These are phyloP conservation scores for Murina feae DNA, from an alignment of 2,113 vertebrate genomes.

Conservation along the genomic window DNA sequence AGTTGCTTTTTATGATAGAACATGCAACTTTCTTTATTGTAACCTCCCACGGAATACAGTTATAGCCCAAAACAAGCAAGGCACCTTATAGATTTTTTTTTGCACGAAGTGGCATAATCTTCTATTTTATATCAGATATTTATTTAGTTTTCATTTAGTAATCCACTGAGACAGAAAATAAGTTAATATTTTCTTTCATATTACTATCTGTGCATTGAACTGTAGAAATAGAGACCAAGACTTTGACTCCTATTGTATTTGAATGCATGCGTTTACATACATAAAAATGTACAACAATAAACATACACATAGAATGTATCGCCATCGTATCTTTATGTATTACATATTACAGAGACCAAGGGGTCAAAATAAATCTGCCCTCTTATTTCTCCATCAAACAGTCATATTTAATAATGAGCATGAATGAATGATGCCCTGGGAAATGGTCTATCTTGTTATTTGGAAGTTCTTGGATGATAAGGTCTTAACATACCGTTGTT, in stretches of 20 bases:
- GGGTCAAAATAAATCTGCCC: background rate
- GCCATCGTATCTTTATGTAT: background rate
- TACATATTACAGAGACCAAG: background rate
- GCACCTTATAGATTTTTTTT: background rate
- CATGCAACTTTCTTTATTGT: conserved; percentile 30
- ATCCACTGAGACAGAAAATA: conserved; percentile 32
- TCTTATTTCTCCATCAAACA: background rate
- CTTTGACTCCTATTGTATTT: background rate
- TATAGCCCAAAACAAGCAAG: conserved; percentile 51
- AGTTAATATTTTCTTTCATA: conserved; percentile 30
- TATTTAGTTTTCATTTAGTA: conserved; percentile 46
- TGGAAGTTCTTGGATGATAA: background rate
- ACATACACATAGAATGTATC: background rate
- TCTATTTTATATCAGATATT: conserved; percentile 32
- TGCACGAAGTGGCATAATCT: conserved; percentile 42
- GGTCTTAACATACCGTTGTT: background rate
- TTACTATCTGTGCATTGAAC: conserved; percentile 28
- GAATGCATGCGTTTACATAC: background rate
- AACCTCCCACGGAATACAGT: conserved; percentile 35
- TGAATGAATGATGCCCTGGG: background rate
- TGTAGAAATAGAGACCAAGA: background rate
- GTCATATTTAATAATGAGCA: background rate
- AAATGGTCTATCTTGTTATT: background rate
- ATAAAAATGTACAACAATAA: background rate
- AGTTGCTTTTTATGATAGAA: background rate